These are phyloP conservation scores for Drosophila lacicola DNA, from an alignment of 2,888 invertebrate genomes.

Conservation along the genomic window DNA sequence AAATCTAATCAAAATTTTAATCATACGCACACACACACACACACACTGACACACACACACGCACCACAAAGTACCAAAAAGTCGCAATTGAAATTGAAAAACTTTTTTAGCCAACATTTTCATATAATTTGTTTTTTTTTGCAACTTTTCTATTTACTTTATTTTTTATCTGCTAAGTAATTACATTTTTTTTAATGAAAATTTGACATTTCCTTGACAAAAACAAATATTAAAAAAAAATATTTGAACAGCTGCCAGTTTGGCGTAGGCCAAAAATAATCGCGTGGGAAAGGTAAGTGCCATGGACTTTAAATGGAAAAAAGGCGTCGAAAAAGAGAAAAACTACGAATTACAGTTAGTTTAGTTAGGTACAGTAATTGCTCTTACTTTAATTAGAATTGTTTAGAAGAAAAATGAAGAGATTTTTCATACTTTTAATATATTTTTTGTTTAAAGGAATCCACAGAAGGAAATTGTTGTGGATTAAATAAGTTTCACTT, in stretches of 20 bases:
- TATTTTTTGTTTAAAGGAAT: too few species aligned
- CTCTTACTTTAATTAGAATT: too few species aligned
- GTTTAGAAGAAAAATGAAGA: not conserved
- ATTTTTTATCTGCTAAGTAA: slow-evolving; percentile 43
- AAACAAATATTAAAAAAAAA: slow-evolving; percentile 17
- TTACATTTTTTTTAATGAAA: slow-evolving; percentile 41
- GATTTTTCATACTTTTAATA: too few species aligned
- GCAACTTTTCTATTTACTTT: not conserved
- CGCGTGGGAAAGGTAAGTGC: slow-evolving; percentile 70
- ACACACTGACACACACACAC: not conserved
- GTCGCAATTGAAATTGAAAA: slow-evolving; percentile 46
- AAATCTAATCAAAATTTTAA: slow-evolving; percentile 54
- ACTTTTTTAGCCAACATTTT: slow-evolving; percentile 7
- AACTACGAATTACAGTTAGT: not conserved
- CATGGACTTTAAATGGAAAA: slow-evolving; percentile 16
- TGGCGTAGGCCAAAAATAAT: slow-evolving; percentile 28
- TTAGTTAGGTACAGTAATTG: not conserved
- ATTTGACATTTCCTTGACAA: slow-evolving; percentile 23
- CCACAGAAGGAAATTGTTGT: too few species aligned
- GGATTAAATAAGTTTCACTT: too few species aligned
- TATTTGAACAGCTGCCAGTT: slow-evolving; percentile 65
- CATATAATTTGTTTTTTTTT: not conserved
- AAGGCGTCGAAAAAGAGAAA: not conserved
- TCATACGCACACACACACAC: slow-evolving; percentile 1
- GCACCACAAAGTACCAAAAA: slow-evolving; percentile 30